A percentile compares a stretch with the other conserved stretches of the same genome.
Conservation (phyloP, 2,113 vertebrate species). For the Protomyctophum bolini region DNA sequence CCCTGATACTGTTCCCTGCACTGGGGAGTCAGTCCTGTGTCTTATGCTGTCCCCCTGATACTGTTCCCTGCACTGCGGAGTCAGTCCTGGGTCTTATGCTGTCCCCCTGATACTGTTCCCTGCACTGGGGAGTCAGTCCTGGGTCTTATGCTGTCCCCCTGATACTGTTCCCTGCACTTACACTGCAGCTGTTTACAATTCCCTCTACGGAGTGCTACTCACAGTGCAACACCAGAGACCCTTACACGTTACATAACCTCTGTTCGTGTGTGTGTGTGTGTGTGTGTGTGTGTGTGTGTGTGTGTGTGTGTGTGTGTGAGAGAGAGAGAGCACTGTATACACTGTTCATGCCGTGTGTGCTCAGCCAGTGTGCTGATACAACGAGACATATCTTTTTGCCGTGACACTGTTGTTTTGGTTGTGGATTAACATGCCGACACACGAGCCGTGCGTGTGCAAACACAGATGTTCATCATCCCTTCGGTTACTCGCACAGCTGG, state of each 20-base stretch:
- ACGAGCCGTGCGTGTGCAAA: conserved; percentile 22
- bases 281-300: conserved; percentile 1
- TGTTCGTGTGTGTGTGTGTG: conserved; percentile 28
- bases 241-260: conserved; percentile 53
- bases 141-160: conserved; percentile 44
- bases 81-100: conserved; percentile 45
- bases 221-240: conserved; percentile 51
- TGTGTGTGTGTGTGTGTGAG: background rate
- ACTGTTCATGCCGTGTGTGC: conserved; percentile 13
- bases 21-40: too few relatives aligned
- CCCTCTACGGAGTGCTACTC: conserved; percentile 44
- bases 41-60: too few relatives aligned
- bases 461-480: conserved; percentile 32
- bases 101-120: too few relatives aligned
- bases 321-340: conserved; percentile 4
- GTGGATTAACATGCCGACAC: conserved; percentile 44
- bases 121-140: conserved; percentile 1
- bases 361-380: conserved; percentile 29
- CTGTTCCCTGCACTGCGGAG: too few relatives aligned
- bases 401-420: conserved; percentile 37
- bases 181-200: conserved; percentile 76
- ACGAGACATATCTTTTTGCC: conserved; percentile 33
- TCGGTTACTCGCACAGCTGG: background rate
- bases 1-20: conserved; percentile 48
- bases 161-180: conserved; percentile 58